Base-by-base conservation (phyloP, 2,113 vertebrate species). In the Junco hyemalis region DNA sequence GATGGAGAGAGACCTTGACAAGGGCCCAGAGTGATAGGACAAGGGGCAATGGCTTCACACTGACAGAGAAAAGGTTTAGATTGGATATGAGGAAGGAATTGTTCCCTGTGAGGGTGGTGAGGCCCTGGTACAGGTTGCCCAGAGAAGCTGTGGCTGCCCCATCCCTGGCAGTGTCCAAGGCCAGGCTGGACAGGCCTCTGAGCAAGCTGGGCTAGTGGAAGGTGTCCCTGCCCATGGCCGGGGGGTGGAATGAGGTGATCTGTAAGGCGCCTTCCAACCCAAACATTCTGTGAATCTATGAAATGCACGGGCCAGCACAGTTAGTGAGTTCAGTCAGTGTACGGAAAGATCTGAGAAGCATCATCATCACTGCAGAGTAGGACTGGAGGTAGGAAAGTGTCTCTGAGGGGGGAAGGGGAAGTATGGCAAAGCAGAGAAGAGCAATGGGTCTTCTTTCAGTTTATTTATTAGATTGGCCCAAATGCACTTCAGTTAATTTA, bases 151-250 rank as follows among this genome's bases (percentile, higher is more conserved):
- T 44, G 61, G 8, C 13, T 76, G 11, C 12, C 12, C 18, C 14
- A 28, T 19, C 45, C 38, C 22, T 69, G 36, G 2, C 0, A 60
- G 26, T 36, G 13, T 12, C 1, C 11, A 3, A 60, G 12, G 14
- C 54, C 64, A 45, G 26, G 6, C 0, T 23, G 45, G 33, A 69
- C 4, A 3, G 26, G 8, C 18, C 33, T 60, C 8, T 8, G 47
- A 69, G 54, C 6, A 45, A 8, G 0, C 26, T 53, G 33, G 38
- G 33, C 0, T 6, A 53, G 33, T 60, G 22, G 38, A 38, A 78
- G 33, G 23, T 38, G 54, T 53, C 38, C 1, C 38, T 60, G 26
- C 2, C 12, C 29, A 13, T 24, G n/a, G 28, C 54, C 53, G n/a
- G 7, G 26, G 8, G 2, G 1, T 28, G 28, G 40, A 47, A 54